Evolutionary conservation across 2,888 invertebrate genomes (phyloP), one percentile per base, ranked within the genome.

Genomic region (Parnassius smintheus): DNA sequence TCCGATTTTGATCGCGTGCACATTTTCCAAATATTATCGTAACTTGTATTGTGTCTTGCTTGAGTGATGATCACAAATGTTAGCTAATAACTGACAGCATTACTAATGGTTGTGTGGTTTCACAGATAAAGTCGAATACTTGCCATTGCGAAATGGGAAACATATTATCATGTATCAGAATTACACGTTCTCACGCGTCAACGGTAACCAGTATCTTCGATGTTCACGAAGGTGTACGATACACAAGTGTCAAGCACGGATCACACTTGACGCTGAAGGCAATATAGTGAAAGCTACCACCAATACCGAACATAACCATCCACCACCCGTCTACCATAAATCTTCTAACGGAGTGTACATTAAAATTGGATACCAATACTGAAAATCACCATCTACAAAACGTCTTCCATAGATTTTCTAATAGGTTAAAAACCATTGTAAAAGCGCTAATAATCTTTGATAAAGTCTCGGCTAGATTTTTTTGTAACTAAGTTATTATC

Each of bases 301-400:
- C 3, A n/a, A 66, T 2, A 65, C 62, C 0, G 50, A 66, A 2
- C 79, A 81, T 59, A 78, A 71, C 56, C 80, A 81, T 46, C 62
- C 54, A 45, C 69, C 70, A 9, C 73, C 71, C 70, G 62, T 45
- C 9, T 74, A 57, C 22, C 46, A 41, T 18, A 56, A 48, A 49
- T 58, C 62, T 1, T 8, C 41, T 4, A 44, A 41, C 9, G 66
- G 68, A 9, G 9, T 25, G 49, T 66, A 66, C 44, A 52, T 66
- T 13, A 66, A 55, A 59, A 35, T 55, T 45, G 13, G 18, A n/a
- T 45, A 22, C 35, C 35, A 35, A 35, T 35, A 35, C 35, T 35
- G 35, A 35, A 35, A 4, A 35, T 35, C 35, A 4, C 35, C 35
- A 35, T 35, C 35, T 35, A 35, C 35, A 4, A 35, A 35, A 35